Conservation (phyloP, 2,797 vertebrate species). For the Pangasius sanitwongsei region DNA sequence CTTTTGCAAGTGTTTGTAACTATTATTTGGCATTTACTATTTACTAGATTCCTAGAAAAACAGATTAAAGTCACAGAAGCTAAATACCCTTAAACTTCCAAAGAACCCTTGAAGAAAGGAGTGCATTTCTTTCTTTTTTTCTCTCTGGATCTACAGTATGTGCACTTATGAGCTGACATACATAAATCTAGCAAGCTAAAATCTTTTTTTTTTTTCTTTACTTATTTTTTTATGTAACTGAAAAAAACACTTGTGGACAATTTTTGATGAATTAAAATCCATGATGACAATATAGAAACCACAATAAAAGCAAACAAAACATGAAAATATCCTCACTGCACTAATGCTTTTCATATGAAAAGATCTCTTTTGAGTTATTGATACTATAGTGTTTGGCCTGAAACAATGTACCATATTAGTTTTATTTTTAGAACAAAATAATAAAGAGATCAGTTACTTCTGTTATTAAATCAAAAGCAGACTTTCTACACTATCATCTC, state of each 20-base stretch:
- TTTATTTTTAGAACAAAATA: not conserved
- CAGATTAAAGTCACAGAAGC: not conserved
- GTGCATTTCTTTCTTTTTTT: not conserved
- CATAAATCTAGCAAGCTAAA: not conserved
- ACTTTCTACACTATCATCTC: not conserved
- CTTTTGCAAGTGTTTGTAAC: not conserved
- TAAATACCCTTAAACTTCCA: not conserved
- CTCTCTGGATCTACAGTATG: not conserved
- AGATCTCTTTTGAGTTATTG: not conserved
- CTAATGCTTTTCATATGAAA: not conserved
- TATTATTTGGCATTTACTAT: not conserved
- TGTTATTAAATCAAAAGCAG: conserved; percentile 1
- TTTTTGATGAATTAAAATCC: conserved; percentile 23
- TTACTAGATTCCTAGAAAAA: not conserved
- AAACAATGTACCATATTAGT: not conserved
- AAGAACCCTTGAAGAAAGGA: not conserved
- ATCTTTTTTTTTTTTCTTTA: not conserved
- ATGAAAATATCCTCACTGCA: not conserved
- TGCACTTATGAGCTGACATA: not conserved
- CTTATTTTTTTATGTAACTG: not conserved
- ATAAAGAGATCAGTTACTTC: not conserved
- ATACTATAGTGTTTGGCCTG: conserved; percentile 1
- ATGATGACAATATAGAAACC: conserved; percentile 3
- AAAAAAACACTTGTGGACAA: not conserved
- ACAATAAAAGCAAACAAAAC: conserved; percentile 16